These are phyloP conservation scores for Etia nguti DNA, from an alignment of 2,113 vertebrate species.

Conservation along the genomic window DNA sequence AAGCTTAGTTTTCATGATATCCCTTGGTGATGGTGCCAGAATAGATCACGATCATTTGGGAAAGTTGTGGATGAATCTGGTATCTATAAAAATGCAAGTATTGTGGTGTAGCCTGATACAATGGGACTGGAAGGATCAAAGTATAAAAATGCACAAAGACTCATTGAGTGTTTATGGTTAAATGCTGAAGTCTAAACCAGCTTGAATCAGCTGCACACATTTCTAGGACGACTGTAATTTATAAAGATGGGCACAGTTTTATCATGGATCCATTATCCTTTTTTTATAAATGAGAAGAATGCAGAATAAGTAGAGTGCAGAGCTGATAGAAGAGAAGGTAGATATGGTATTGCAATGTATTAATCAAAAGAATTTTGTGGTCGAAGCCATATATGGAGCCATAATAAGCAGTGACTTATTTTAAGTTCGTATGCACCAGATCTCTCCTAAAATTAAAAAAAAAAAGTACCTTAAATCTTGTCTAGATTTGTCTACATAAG, in stretches of 20 bases:
- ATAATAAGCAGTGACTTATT: background rate
- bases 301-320: background rate
- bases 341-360: background rate
- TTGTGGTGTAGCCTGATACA: background rate
- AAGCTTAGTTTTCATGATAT: background rate
- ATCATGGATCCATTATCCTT: background rate
- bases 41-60: background rate
- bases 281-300: background rate
- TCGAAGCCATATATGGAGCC: background rate
- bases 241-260: background rate
- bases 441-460: background rate
- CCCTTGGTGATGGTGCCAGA: background rate
- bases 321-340: background rate
- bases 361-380: background rate
- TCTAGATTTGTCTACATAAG: background rate
- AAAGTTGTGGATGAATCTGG: background rate
- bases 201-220: background rate
- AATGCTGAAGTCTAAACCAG: accelerated
- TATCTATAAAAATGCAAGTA: background rate
- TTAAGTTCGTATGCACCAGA: background rate
- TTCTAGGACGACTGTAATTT: background rate
- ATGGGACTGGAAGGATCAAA: background rate
- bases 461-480: accelerated
- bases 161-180: background rate
- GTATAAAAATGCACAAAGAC: background rate